phyloP scores from a whole-genome alignment of 2,888 invertebrate genomes.

The Biston stratarius region DNA sequence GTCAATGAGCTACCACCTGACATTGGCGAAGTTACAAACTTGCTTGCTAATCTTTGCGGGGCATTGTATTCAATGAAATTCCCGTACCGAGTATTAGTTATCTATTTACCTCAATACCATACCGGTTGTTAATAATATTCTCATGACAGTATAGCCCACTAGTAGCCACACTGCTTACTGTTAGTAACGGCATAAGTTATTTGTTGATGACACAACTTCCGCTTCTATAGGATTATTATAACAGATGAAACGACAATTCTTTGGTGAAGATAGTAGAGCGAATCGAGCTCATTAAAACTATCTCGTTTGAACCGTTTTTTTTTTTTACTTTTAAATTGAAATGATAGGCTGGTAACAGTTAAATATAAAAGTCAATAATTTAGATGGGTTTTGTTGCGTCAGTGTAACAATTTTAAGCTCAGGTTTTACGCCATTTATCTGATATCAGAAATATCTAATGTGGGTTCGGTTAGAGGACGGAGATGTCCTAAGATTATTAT shows the following conservation, averaged over 20 bases:
- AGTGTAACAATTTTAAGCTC: too few relatives aligned
- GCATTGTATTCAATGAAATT: conserved; percentile 58
- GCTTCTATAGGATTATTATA: conserved; percentile 46
- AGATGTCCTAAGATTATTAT: too few relatives aligned
- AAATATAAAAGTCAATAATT: not conserved
- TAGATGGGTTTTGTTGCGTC: not conserved
- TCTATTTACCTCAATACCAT: conserved; percentile 68
- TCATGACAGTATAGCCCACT: conserved; percentile 59
- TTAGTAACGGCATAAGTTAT: conserved; percentile 76
- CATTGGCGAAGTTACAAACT: conserved; percentile 16
- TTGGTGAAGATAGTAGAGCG: conserved; percentile 41
- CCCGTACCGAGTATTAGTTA: conserved; percentile 58
- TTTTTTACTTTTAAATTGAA: not conserved
- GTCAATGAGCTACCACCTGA: conserved; percentile 12
- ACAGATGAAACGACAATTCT: conserved; percentile 47
- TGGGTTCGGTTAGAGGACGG: too few relatives aligned
- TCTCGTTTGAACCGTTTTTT: conserved; percentile 15
- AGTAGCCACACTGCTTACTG: conserved; percentile 64
- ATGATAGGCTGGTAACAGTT: not conserved
- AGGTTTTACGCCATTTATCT: too few relatives aligned
- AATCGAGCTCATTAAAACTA: conserved; percentile 38
- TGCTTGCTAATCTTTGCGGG: conserved; percentile 30
- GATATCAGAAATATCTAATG: too few relatives aligned
- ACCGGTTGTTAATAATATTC: conserved; percentile 70
- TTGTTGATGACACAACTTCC: conserved; percentile 65